Base-by-base conservation (phyloP, 2,797 vertebrate species). In the Adrianichthys oophorus region DNA sequence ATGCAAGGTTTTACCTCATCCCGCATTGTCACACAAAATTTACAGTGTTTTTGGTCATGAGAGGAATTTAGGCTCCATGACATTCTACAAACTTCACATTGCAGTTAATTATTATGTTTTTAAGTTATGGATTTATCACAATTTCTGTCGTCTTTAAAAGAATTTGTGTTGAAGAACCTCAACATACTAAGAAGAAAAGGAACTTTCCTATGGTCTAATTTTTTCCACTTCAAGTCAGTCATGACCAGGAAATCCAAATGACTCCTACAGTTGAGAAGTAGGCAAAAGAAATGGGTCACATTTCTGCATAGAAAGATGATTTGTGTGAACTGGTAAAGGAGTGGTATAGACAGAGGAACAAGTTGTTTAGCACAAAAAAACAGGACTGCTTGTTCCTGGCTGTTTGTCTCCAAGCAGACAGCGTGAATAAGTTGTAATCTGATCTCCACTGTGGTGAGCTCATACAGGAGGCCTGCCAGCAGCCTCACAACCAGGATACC, bases 391-490 rank as follows among this genome's bases (percentile, higher is more conserved):
- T 81, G 68, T 83, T 87, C 46, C 68, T 59, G 56, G 62, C 63
- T 68, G 72, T 80, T 84, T 78, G 70, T 81, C 62, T 72, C 32
- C 24, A 32, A 70, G 69, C 21, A 48, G 66, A 88, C 85, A 90
- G 88, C 77, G 83, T 85, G 82, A 86, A 76, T 74, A 72, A 42
- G 65, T 59, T 90, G 90, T 88, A 92, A 91, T 87, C 58, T 73
- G 88, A 92, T 85, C 87, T 70, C 44, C 29, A 79, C 76, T 62
- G 66, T 58, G 79, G 83, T 91, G 90, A 91, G 78, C 74, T 91
- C 90, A 91, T 90, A 51, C 63, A 68, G 17, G 54, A 79, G 73
- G 75, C 76, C 78, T 74, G 82, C 85, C 85, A 88, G 84, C 65
- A 67, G 72, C 73, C 70, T 76, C 59, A 58, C 71, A 78, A 41